Conservation (phyloP, 2,113 vertebrate genomes). For the Hippolais icterina region DNA sequence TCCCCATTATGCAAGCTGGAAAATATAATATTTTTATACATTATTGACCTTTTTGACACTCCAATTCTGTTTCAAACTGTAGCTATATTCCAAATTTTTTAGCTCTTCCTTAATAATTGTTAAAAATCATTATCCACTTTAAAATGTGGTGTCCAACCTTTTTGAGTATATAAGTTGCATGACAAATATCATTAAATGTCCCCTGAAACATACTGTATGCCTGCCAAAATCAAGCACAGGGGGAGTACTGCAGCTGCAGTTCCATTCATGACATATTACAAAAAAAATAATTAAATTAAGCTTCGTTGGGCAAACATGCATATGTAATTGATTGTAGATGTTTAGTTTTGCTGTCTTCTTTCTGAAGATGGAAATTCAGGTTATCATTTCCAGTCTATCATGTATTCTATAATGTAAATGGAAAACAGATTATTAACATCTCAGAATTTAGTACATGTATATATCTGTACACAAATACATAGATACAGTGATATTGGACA, state of each 20-base stretch:
- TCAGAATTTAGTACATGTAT: neutral
- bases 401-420: neutral
- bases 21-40: neutral
- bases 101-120: neutral
- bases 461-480: neutral
- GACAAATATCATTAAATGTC: neutral
- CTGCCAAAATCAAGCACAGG: neutral
- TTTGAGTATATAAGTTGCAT: neutral
- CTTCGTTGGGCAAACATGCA: neutral
- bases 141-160: neutral
- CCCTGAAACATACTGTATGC: neutral
- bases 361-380: neutral
- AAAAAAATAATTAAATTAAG: neutral
- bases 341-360: neutral
- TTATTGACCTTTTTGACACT: neutral
- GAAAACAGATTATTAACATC: neutral
- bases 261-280: neutral
- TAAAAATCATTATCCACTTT: neutral
- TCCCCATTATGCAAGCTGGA: neutral
- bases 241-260: neutral
- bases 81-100: neutral
- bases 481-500: neutral
- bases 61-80: neutral
- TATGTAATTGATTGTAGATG: neutral
- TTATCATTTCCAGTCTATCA: neutral